A percentile compares a stretch with the other conserved stretches of the same genome.
These are phyloP conservation scores for Microcebus ravelobensis DNA, from an alignment of 2,113 vertebrate species.

Conservation along the genomic window DNA sequence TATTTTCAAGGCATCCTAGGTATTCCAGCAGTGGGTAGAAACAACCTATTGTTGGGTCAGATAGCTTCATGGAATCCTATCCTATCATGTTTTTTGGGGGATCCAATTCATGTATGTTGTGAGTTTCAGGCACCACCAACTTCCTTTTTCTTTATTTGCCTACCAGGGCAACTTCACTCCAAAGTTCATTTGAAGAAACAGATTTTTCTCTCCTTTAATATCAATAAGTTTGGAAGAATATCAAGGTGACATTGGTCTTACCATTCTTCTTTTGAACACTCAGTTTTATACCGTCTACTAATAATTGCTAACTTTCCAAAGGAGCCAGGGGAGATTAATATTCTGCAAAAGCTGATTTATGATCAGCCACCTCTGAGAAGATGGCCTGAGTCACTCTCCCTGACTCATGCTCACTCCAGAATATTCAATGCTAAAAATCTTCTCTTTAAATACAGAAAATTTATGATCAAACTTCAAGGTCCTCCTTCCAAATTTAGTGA, in stretches of 20 bases:
- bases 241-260: conserved; percentile 46
- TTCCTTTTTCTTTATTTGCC: neutral
- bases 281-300: neutral
- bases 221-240: conserved; percentile 19
- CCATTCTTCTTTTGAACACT: conserved; percentile 36
- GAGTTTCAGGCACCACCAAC: neutral
- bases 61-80: neutral
- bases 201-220: conserved; percentile 25
- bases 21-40: neutral
- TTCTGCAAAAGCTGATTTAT: conserved; percentile 70
- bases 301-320: conserved; percentile 55
- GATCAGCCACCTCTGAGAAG: conserved; percentile 20
- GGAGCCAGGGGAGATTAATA: conserved; percentile 50
- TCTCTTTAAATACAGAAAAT: conserved; percentile 37
- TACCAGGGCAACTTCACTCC: neutral
- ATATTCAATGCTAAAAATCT: conserved; percentile 54
- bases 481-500: neutral
- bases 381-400: conserved; percentile 57
- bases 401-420: conserved; percentile 62
- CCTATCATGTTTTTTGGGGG: neutral
- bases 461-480: conserved; percentile 46
- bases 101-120: neutral
- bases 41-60: neutral
- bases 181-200: neutral
- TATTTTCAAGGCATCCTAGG: conserved; percentile 5